A percentile compares a stretch with the other conserved stretches of the same genome.
Conservation (phyloP, 2,797 vertebrate species). For the Danio aesculapii region DNA sequence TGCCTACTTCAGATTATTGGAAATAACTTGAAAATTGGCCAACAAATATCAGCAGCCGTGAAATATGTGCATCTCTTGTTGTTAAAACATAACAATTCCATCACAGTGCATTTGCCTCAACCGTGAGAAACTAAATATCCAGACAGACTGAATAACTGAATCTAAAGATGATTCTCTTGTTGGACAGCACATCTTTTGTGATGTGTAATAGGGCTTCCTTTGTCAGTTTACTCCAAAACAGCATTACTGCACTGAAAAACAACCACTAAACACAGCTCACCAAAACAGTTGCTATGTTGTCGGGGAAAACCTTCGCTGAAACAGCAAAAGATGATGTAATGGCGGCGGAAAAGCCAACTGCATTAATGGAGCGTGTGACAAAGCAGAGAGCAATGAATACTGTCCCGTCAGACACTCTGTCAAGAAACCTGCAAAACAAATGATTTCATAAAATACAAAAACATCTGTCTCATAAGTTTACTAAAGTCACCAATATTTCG, state of each 20-base stretch:
- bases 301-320: conserved; percentile 89
- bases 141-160: conserved; percentile 18
- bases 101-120: not conserved
- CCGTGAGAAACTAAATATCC: conserved; percentile 16
- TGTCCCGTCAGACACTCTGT: conserved; percentile 80
- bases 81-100: not conserved
- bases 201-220: conserved; percentile 44
- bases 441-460: not conserved
- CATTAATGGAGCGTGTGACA: conserved; percentile 87
- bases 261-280: conserved; percentile 79
- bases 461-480: not conserved
- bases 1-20: too few relatives aligned
- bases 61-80: too few relatives aligned
- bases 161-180: conserved; percentile 12
- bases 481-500: not conserved
- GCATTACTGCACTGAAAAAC: conserved; percentile 58
- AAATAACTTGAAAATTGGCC: too few relatives aligned
- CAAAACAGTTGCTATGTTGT: conserved; percentile 92
- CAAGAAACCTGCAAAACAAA: conserved; percentile 82
- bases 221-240: conserved; percentile 62
- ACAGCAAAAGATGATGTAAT: conserved; percentile 89
- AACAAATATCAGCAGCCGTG: too few relatives aligned
- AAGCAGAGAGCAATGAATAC: conserved; percentile 89
- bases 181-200: conserved; percentile 48
- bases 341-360: conserved; percentile 87